Evolutionary conservation across 2,888 invertebrate genomes (phyloP), one percentile per base, ranked within the genome.

Genomic region (Ditylenchus weischeri): DNA sequence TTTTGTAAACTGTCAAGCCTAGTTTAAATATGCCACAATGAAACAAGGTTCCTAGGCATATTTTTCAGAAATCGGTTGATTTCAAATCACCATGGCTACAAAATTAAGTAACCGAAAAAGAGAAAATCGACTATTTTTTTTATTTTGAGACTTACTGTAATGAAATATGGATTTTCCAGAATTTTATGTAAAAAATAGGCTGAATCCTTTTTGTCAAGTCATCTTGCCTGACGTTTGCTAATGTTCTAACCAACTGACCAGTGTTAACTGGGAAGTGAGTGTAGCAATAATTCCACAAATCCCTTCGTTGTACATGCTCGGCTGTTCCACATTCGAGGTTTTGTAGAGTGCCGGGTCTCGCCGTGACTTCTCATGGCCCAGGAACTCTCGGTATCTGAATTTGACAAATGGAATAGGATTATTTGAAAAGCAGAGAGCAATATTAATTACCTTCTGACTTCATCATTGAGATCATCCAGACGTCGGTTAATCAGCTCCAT

Each of bases 261-360:
- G 57, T 6, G 77, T 72, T 8, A 77, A 67, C 57, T 77, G 77
- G 19, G 65, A 49, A 7, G 77, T 77, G 21, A 77, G 68, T 61
- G 68, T 69, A 59, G 67, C 67, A 66, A 77, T 75, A 10, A 75
- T 75, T 19, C 72, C 69, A 57, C 77, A 77, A 62, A 77, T 77
- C 57, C 62, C 64, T 36, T 75, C 77, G 61, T 77, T 77, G 68
- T 72, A 74, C 7, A 63, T 59, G 21, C 72, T 72, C 47, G 72
- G 75, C 15, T 70, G 69, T 3, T 76, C 77, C n/a, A 54, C 54
- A 64, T 69, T 77, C 57, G 58, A 71, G 43, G 77, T 77, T 58
- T 77, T 77, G 70, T 77, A 77, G 19, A 75, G 57, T 10, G 77
- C 72, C 11, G 77, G 77, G 35, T 77, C 77, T 0, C 77, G 69